Base-by-base conservation (phyloP, 2,888 invertebrate genomes). In the Andrena bicolor region DNA sequence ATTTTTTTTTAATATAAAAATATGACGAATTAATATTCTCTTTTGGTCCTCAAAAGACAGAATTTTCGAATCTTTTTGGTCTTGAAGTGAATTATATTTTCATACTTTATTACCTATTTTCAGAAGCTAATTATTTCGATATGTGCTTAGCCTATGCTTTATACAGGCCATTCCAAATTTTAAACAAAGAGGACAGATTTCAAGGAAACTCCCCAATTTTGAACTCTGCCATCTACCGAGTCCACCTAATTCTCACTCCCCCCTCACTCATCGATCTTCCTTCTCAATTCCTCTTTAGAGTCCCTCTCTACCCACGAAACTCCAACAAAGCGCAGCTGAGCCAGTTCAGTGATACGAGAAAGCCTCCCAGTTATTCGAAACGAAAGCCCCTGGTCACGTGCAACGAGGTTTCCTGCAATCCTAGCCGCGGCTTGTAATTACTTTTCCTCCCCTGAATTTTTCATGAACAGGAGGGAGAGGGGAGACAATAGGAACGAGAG, bases 401-500 rank as follows among this genome's bases (percentile, higher is more conserved):
- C 23, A 41, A 35, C 51, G 51, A 51, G 51, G 56, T 56, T 56
- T 56, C 23, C 56, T 56, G 26, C 23, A 56, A 56, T 8, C 20
- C 56, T 8, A 26, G 26, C 10, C 26, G 23, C 56, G 23, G 23
- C 26, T 56, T 56, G 20, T 56, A 56, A 56, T 56, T 56, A 56
- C 56, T 56, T 56, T 56, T 56, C 56, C 56, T 56, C 56, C 56
- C n/a, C 35, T 32, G 63, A 63, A 63, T 63, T 63, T 20, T 30
- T 63, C 32, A 41, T 63, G 41, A 35, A 56, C 56, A 56, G 56
- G 8, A 26, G 23, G 0, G 10, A 8, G 23, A 8, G 26, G 10
- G 23, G 23, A 20, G 56, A 56, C 56, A 56, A 56, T 56, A 26
- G 56, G 56, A 8, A 23, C 56, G 23, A 23, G 23, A 20, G 56